Evolutionary conservation across 2,797 vertebrate species (phyloP).

Genomic region (Leucoraja ocellata): DNA sequence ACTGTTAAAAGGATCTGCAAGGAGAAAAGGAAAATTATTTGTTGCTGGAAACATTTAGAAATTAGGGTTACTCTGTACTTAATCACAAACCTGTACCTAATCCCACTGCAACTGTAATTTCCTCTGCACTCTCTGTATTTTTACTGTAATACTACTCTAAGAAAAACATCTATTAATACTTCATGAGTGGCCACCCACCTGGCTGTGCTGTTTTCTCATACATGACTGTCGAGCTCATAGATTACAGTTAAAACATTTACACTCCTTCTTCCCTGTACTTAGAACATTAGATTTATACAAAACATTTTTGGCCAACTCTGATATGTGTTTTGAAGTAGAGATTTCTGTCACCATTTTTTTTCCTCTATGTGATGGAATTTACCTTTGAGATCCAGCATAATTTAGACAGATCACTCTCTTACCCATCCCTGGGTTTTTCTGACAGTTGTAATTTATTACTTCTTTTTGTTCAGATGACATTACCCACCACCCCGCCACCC

Average conservation of each 20-base stretch:
- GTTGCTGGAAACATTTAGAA: conserved; percentile 64
- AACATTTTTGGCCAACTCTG: not conserved
- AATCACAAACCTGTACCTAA: conserved; percentile 76
- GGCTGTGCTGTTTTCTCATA: conserved; percentile 22
- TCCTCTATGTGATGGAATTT: not conserved
- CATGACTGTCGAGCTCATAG: not conserved
- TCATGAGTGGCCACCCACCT: conserved; percentile 37
- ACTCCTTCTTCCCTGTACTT: not conserved
- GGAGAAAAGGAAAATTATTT: conserved; percentile 71
- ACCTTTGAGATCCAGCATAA: conserved; percentile 11
- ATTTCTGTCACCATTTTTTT: not conserved
- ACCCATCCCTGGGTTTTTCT: not conserved
- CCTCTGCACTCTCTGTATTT: conserved; percentile 50
- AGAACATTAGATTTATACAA: conserved; percentile 6
- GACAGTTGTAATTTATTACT: conserved; percentile 44
- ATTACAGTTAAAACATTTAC: conserved; percentile 33
- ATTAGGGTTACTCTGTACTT: conserved; percentile 51
- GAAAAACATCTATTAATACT: conserved; percentile 36
- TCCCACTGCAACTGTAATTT: conserved; percentile 63
- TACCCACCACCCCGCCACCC: conserved; percentile 39
- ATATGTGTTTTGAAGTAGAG: not conserved
- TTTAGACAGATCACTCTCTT: conserved; percentile 48
- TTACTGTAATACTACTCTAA: conserved; percentile 45
- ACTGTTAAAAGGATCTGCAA: conserved; percentile 78
- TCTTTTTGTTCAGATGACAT: conserved; percentile 53